Evolutionary conservation across 2,113 vertebrate genomes (phyloP).

Genomic region (Psophia crepitans): DNA sequence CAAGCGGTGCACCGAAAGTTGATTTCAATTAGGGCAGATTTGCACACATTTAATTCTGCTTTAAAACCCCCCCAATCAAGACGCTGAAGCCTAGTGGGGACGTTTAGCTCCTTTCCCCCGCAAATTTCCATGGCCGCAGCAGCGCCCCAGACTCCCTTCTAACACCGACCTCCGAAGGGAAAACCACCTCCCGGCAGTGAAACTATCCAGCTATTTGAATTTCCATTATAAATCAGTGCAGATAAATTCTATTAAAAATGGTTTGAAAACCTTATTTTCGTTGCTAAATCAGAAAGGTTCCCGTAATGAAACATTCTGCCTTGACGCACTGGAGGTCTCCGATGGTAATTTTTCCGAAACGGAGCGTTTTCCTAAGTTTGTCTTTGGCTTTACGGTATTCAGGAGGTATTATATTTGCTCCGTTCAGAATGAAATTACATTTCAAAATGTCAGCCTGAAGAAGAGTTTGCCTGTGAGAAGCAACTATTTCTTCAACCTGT

Average conservation of each 20-base stretch:
- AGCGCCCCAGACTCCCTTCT: neutral
- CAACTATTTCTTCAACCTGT: constrained; percentile 19
- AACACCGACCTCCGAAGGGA: neutral
- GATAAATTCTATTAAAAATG: constrained; percentile 1
- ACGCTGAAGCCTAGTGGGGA: rapidly evolving
- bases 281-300: neutral
- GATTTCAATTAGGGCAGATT: neutral
- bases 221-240: neutral
- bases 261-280: neutral
- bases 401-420: neutral
- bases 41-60: neutral
- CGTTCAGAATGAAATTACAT: constrained; percentile 29
- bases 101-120: neutral
- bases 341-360: neutral
- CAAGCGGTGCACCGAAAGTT: rapidly evolving
- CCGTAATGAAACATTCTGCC: neutral
- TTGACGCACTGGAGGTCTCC: neutral
- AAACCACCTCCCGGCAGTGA: neutral
- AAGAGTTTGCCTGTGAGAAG: constrained; percentile 30
- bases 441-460: constrained; percentile 47
- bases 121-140: neutral
- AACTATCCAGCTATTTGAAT: neutral
- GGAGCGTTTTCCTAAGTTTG: neutral
- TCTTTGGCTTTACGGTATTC: constrained; percentile 8
- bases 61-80: neutral